These are phyloP conservation scores for Spea bombifrons DNA, from an alignment of 2,113 vertebrate genomes.

Conservation along the genomic window DNA sequence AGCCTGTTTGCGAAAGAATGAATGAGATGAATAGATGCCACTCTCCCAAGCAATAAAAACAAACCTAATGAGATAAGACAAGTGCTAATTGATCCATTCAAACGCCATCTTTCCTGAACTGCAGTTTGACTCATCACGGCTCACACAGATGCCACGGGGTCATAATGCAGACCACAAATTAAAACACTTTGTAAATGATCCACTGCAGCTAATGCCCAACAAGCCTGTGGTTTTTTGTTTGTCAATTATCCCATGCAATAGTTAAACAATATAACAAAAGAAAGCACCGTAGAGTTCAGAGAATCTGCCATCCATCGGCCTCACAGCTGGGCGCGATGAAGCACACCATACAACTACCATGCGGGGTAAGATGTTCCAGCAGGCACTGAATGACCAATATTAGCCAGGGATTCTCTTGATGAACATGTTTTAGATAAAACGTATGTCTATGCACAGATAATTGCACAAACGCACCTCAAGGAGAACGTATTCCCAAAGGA, in stretches of 20 bases:
- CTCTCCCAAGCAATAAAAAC: slow-evolving; percentile 23
- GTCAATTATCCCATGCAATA: neutral
- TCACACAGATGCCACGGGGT: slow-evolving; percentile 2
- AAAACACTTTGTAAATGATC: neutral
- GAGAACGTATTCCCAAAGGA: too few species aligned
- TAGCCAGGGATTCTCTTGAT: too few species aligned
- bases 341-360: too few species aligned
- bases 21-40: neutral
- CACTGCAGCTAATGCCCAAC: neutral
- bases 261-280: neutral
- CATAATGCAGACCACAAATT: neutral
- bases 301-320: too few species aligned
- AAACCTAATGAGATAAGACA: slow-evolving; percentile 17
- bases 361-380: too few species aligned
- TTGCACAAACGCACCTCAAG: too few species aligned
- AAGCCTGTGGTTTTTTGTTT: neutral
- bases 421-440: too few species aligned
- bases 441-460: too few species aligned
- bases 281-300: too few species aligned
- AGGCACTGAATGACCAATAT: too few species aligned
- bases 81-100: slow-evolving; percentile 22
- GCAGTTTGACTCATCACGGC: slow-evolving; percentile 3
- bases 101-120: slow-evolving; percentile 16
- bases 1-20: neutral
- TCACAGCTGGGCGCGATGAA: too few species aligned